Percentiles rank a stretch among this genome's conserved stretches.
These are phyloP conservation scores for Phrynocephalus vlangalii DNA, from an alignment of 2,797 vertebrate species.

Conservation along the genomic window DNA sequence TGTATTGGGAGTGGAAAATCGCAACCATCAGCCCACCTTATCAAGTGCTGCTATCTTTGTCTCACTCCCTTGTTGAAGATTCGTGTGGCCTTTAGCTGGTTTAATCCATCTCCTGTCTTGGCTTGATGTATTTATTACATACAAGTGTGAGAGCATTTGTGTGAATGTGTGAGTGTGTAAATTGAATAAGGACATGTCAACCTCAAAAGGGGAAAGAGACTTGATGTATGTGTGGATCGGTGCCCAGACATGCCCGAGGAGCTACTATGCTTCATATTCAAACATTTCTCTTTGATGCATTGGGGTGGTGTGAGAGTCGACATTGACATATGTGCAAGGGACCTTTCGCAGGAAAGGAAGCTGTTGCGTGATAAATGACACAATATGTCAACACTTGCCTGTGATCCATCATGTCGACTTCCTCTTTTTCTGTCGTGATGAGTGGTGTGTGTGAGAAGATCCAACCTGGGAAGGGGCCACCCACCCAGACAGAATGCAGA, in stretches of 20 bases:
- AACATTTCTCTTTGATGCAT: constrained; percentile 81
- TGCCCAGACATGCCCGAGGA: constrained; percentile 70
- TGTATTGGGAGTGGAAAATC: neutral
- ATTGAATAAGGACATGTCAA: constrained; percentile 66
- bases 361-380: constrained; percentile 83
- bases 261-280: constrained; percentile 76
- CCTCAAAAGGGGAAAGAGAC: constrained; percentile 62
- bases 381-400: constrained; percentile 77
- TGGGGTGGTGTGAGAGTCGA: constrained; percentile 71
- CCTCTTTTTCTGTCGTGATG: constrained; percentile 44
- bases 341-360: constrained; percentile 76
- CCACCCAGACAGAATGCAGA: neutral
- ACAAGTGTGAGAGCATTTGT: neutral
- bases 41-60: constrained; percentile 38
- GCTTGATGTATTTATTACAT: constrained; percentile 65
- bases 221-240: constrained; percentile 60
- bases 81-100: constrained; percentile 47
- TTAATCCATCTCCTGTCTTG: constrained; percentile 48
- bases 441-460: constrained; percentile 1
- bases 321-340: constrained; percentile 82
- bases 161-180: constrained; percentile 22
- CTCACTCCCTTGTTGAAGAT: constrained; percentile 16
- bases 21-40: neutral
- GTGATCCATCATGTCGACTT: constrained; percentile 81
- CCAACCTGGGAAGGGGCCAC: constrained; percentile 36